Base-by-base conservation (phyloP, 2,888 invertebrate genomes). In the Toxonevra muliebris region DNA sequence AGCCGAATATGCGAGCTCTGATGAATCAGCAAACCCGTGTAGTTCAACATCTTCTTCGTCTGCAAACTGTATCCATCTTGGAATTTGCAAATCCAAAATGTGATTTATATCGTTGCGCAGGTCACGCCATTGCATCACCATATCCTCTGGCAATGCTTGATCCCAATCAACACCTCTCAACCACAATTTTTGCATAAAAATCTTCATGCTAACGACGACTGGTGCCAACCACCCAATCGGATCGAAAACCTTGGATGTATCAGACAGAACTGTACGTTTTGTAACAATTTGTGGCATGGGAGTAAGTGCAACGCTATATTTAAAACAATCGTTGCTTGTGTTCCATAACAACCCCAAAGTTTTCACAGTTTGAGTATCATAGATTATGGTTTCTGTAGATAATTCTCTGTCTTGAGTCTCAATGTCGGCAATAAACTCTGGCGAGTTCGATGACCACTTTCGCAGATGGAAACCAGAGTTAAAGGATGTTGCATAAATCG, bases 1-100 rank as follows among this genome's bases (percentile, higher is more conserved):
- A 9, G 63, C 64, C 3, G 65, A 64, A 17, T 71, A 71, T 7
- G 71, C 69, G n/a, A n/a, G n/a, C n/a, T n/a, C n/a, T n/a, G n/a
- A n/a, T n/a, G n/a, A n/a, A n/a, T n/a, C n/a, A n/a, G n/a, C n/a
- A 42, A 58, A 58, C 13, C 58, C 58, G 58, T 58, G 40, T 17
- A 58, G 30, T 42, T 58, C 58, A n/a, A 58, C 58, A 40, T 41
- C 11, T 5, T 13, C 4, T 13, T 58, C 58, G 42, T 58, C 17
- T 41, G 12, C 17, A 13, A 30, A 58, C n/a, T 58, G n/a, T 40
- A 58, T 5, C 41, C 58, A 52, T 42, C 65, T 53, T 41, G 30
- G 59, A 30, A 30, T 30, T 30, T 30, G 2, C 7, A 30, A 30
- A 7, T 30, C 30, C 7, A 7, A 30, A 30, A 30, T 30, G 7